Base-by-base conservation (phyloP, 2,888 invertebrate species). In the Limnephilus lunatus region DNA sequence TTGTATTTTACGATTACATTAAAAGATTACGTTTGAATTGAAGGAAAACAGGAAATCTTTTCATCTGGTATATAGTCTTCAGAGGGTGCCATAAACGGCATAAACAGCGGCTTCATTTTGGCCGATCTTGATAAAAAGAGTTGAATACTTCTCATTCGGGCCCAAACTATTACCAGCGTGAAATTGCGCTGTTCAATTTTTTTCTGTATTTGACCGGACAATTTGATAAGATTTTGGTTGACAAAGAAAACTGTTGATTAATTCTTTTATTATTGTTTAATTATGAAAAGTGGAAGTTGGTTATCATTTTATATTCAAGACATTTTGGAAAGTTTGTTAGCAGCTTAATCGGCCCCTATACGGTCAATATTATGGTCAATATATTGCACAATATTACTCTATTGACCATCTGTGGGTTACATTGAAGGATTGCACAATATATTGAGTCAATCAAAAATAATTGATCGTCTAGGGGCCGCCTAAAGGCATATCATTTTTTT, bases 1-100 rank as follows among this genome's bases (percentile, higher is more conserved):
- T n/a, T n/a, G 85, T 85, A 39, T 85, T 85, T 85, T 85, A 85
- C n/a, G 85, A 85, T 85, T 85, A 85, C 85, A 85, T 85, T 85
- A 85, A 44, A 85, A 85, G 35, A 85, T 85, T 19, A 35, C 83
- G 31, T 83, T 68, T 68, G 53, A 68, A 68, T 68, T 68, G 53
- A 68, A 68, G 53, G 53, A 68, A 68, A 68, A 68, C 53, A 68
- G 53, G 53, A 68, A 68, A 68, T 68, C 53, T 68, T 68, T 68
- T 68, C 53, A 68, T 68, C 53, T 68, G 25, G 53, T 15, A 68
- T 68, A 68, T 15, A 19, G 53, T 68, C 53, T 19, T 68, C 53
- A 68, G 53, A 25, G 53, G 53, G 25, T 68, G 53, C 53, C 53
- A 25, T 68, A 68, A 68, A 68, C 53, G 53, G 7, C 25, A 68